Conservation (phyloP, 2,113 vertebrate species). For the rat (Rattus norvegicus) region DNA sequence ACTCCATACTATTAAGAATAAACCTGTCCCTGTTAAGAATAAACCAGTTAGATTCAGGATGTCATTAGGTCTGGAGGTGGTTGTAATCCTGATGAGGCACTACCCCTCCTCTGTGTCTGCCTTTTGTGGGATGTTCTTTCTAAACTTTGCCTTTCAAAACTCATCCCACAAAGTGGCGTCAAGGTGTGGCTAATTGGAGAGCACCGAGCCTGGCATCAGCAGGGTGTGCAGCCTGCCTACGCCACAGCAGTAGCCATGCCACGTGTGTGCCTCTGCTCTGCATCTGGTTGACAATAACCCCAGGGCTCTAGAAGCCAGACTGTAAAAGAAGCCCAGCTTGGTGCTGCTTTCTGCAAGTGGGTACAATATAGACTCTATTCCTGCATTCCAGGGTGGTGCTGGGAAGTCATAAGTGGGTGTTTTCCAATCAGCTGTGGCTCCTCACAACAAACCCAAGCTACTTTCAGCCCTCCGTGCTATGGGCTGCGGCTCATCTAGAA, state of each 20-base stretch:
- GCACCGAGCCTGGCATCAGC: neutral
- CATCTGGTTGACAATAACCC: rapidly evolving
- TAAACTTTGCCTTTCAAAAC: neutral
- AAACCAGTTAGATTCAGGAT: neutral
- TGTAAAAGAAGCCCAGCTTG: neutral
- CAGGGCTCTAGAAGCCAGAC: neutral
- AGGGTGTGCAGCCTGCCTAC: neutral
- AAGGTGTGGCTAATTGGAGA: neutral
- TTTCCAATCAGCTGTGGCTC: constrained; percentile 39
- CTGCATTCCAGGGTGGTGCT: neutral
- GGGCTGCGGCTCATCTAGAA: neutral
- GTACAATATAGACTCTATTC: constrained; percentile 41
- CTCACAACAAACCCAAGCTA: neutral
- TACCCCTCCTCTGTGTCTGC: rapidly evolving
- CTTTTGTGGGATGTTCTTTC: neutral
- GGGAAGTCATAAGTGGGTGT: neutral
- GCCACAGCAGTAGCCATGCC: rapidly evolving
- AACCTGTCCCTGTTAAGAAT: too few species aligned
- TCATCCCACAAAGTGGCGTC: rapidly evolving
- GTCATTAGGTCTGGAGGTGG: rapidly evolving
- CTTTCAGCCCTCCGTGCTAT: neutral
- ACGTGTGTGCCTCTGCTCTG: neutral
- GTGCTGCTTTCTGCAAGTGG: neutral
- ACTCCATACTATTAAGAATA: too few species aligned
- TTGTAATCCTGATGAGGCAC: rapidly evolving